A percentile compares a stretch with the other conserved stretches of the same genome.
Conservation (phyloP, 2,113 vertebrate genomes). For the Psilopogon haemacephalus region DNA sequence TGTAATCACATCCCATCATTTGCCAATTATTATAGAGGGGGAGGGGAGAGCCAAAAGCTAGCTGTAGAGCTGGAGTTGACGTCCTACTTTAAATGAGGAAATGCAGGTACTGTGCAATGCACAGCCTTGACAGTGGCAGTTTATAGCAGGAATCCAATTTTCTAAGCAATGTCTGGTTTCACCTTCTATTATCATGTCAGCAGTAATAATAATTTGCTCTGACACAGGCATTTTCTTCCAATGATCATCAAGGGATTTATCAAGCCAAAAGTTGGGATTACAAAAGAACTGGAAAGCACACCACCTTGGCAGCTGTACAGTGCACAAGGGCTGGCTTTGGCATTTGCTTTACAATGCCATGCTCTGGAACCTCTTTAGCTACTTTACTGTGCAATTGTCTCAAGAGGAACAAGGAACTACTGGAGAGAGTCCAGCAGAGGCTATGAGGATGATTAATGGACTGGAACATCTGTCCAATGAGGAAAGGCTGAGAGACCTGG, state of each 20-base stretch:
- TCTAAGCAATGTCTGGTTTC: constrained; percentile 9
- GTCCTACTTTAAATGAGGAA: not conserved
- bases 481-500: too few species aligned
- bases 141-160: constrained; percentile 34
- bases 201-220: constrained; percentile 32
- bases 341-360: not conserved
- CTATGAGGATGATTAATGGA: too few species aligned
- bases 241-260: not conserved
- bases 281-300: not conserved
- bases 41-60: not conserved
- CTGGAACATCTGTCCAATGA: too few species aligned
- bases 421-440: too few species aligned
- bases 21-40: constrained; percentile 14
- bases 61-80: not conserved
- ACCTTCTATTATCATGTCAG: constrained; percentile 25
- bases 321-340: not conserved
- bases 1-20: constrained; percentile 54
- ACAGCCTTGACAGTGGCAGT: not conserved
- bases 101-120: not conserved
- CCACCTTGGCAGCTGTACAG: not conserved
- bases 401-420: too few species aligned
- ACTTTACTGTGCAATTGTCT: not conserved
- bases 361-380: not conserved
- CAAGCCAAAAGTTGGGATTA: not conserved
- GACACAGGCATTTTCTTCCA: constrained; percentile 6